These are phyloP conservation scores for Drosophila orosa DNA, from an alignment of 1,140 invertebrate species.

Conservation along the genomic window DNA sequence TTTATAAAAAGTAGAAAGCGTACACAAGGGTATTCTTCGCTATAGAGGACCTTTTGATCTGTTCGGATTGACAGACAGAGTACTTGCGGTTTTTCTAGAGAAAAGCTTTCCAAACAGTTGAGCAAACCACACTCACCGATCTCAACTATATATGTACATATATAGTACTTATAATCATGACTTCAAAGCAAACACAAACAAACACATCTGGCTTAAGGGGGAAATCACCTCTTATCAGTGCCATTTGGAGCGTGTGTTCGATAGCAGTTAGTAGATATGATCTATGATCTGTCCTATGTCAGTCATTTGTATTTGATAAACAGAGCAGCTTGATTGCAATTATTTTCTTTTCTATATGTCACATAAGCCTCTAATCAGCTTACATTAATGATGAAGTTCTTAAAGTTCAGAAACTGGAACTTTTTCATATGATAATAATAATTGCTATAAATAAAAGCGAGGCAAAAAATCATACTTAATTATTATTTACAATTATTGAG, in stretches of 20 bases:
- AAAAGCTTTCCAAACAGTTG: conserved; percentile 12
- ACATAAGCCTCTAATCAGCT: neutral
- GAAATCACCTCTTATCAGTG: conserved; percentile 21
- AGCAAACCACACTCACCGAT: neutral
- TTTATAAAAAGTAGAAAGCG: neutral
- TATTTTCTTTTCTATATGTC: conserved; percentile 1
- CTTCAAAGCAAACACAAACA: conserved; percentile 14
- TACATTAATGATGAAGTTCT: neutral
- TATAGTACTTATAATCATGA: conserved; percentile 4
- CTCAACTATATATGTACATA: neutral
- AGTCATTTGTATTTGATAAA: conserved; percentile 3
- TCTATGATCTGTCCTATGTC: neutral
- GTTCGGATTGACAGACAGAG: neutral
- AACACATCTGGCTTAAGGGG: conserved; percentile 10
- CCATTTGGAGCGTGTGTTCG: neutral
- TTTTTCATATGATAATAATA: neutral
- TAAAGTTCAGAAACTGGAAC: neutral
- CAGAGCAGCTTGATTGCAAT: neutral
- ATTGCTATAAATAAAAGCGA: neutral
- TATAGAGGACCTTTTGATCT: neutral
- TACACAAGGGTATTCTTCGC: neutral
- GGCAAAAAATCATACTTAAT: neutral
- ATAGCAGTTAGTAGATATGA: neutral
- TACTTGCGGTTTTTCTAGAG: conserved; percentile 4
- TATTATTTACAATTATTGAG: neutral